Base-by-base conservation (phyloP, 2,797 vertebrate genomes). In the Leuciscus waleckii region DNA sequence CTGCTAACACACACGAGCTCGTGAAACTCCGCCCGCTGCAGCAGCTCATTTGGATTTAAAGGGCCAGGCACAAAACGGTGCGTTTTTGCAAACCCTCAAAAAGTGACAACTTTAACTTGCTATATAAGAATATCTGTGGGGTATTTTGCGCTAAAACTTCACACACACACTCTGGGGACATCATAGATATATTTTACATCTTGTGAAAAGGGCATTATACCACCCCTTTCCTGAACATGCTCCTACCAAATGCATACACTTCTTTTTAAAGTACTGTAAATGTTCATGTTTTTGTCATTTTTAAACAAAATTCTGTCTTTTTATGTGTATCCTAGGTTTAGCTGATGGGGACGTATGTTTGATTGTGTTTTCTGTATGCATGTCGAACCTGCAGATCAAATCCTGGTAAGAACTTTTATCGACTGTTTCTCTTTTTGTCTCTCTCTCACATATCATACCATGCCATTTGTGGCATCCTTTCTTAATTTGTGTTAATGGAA, bases 321-420 rank as follows among this genome's bases (percentile, higher is more conserved):
- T 10, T 77, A 9, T 80, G 13, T 85, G 19, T 61, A 16, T 81
- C n/a, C 14, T 68, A 96, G 95, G 89, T 92, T 67, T 81, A 79
- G 23, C 85, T 85, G 82, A 84, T 84, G 83, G 87, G 76, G 86
- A 93, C 87, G 90, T 86, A 73, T 84, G 54, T 67, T 46, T 89
- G 80, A 88, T 16, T 63, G 75, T 71, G 65, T 71, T 65, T 68
- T 63, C 32, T 78, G 71, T 61, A 76, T 86, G 70, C 79, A 78
- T 86, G 80, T 88, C 90, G 90, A 86, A 80, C n/a, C 51, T 90
- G 86, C 87, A 90, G 85, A 88, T 90, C 58, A 67, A 79, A 79
- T 41, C 61, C 58, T 79, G 77, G 77, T 79, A 79, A 79, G 77
- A 43, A 16, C 9, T 9, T 56, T 39, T 76, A 11, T 37, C 49